These are phyloP conservation scores for Schizopygopsis malacanthus DNA, from an alignment of 2,797 vertebrate genomes.

Conservation along the genomic window DNA sequence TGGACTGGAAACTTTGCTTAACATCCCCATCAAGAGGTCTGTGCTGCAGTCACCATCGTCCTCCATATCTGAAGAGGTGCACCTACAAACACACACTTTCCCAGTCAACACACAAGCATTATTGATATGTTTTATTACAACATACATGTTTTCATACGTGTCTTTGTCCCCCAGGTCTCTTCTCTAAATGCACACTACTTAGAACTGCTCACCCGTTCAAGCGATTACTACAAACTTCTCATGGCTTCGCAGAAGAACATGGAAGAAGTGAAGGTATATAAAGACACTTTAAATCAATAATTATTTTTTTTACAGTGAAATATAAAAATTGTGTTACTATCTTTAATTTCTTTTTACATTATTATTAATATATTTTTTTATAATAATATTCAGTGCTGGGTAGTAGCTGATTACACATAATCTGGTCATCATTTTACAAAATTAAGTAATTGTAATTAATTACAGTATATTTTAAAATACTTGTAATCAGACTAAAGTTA, in stretches of 20 bases:
- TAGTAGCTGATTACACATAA: background rate
- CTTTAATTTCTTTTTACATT: background rate
- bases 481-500: background rate
- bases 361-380: background rate
- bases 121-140: background rate
- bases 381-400: background rate
- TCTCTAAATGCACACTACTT: constrained; percentile 91
- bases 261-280: constrained; percentile 93
- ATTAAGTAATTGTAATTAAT: background rate
- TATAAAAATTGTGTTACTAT: background rate
- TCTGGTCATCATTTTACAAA: background rate
- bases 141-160: background rate
- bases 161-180: constrained; percentile 78
- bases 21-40: constrained; percentile 92
- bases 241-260: constrained; percentile 89
- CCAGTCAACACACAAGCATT: background rate
- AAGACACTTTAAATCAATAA: background rate
- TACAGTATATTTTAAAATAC: background rate
- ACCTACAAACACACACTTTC: background rate
- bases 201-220: constrained; percentile 89
- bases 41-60: constrained; percentile 90
- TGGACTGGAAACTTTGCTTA: constrained; percentile 91
- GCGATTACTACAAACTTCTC: constrained; percentile 88
- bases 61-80: constrained; percentile 89
- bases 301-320: background rate